Conservation (phyloP, 2,888 invertebrate genomes). For the Nephrotoma flavescens region DNA sequence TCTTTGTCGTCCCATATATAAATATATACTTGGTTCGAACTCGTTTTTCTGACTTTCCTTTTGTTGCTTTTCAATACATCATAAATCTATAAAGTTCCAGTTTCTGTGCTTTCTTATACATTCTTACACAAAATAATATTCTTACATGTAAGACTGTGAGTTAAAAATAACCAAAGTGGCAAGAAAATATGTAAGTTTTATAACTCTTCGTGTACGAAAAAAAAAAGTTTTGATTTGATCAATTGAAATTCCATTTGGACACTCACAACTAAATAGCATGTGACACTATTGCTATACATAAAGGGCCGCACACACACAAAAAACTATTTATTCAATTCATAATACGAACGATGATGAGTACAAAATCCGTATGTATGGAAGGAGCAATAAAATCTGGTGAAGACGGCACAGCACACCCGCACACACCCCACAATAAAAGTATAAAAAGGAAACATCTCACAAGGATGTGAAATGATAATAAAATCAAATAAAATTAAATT, state of each 20-base stretch:
- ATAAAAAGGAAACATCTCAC: neutral
- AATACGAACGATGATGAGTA: neutral
- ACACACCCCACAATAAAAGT: neutral
- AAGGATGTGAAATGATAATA: neutral
- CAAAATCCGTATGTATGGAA: neutral
- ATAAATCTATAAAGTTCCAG: neutral
- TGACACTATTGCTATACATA: neutral
- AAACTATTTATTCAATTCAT: neutral
- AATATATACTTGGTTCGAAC: neutral
- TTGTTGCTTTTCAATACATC: neutral
- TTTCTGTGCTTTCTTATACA: neutral
- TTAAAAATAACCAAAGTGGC: neutral
- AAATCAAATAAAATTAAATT: neutral
- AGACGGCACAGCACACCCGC: neutral
- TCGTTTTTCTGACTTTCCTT: neutral
- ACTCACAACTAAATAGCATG: neutral
- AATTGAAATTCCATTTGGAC: neutral
- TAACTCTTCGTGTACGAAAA: neutral
- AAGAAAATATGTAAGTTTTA: neutral
- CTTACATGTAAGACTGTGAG: neutral
- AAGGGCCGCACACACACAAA: neutral
- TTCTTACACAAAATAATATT: neutral
- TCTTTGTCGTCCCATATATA: neutral
- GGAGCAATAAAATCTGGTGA: neutral
- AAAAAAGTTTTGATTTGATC: neutral